Conservation (phyloP, 2,113 vertebrate species). For the Leucoraja erinaceus region DNA sequence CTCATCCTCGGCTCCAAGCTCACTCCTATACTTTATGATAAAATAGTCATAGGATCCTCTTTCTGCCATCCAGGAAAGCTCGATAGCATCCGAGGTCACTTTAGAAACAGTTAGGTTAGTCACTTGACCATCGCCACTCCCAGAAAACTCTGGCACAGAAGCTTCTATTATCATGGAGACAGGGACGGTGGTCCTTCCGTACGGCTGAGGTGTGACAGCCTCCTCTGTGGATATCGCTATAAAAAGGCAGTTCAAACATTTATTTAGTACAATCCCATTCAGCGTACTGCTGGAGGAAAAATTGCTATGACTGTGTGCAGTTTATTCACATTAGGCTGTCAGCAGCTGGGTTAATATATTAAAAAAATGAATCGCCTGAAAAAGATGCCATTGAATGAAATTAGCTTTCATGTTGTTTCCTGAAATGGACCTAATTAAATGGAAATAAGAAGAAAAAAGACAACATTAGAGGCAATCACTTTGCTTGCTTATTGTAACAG, state of each 20-base stretch:
- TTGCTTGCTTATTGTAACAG: neutral
- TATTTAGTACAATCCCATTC: slow-evolving; percentile 12
- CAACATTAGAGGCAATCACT: neutral
- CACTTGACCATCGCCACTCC: slow-evolving; percentile 47
- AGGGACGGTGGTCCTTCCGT: neutral
- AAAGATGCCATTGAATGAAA: slow-evolving; percentile 14
- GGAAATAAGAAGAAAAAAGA: slow-evolving; percentile 6
- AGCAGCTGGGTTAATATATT: neutral
- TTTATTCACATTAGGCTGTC: neutral
- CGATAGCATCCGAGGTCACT: slow-evolving; percentile 79
- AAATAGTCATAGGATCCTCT: slow-evolving; percentile 70
- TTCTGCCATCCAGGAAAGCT: slow-evolving; percentile 70
- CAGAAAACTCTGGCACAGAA: slow-evolving; percentile 19
- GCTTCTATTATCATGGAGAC: neutral
- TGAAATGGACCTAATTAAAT: slow-evolving; percentile 18
- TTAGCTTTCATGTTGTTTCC: slow-evolving; percentile 22
- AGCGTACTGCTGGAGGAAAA: neutral
- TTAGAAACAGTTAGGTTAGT: slow-evolving; percentile 62
- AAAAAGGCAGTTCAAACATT: slow-evolving; percentile 31
- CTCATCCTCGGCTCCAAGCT: neutral
- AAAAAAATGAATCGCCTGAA: neutral
- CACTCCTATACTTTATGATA: slow-evolving; percentile 58
- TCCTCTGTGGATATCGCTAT: neutral
- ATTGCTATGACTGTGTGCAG: neutral
- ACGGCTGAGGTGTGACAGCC: neutral